Base-by-base conservation (phyloP, 2,888 invertebrate genomes). In the Apotomis capreana region DNA sequence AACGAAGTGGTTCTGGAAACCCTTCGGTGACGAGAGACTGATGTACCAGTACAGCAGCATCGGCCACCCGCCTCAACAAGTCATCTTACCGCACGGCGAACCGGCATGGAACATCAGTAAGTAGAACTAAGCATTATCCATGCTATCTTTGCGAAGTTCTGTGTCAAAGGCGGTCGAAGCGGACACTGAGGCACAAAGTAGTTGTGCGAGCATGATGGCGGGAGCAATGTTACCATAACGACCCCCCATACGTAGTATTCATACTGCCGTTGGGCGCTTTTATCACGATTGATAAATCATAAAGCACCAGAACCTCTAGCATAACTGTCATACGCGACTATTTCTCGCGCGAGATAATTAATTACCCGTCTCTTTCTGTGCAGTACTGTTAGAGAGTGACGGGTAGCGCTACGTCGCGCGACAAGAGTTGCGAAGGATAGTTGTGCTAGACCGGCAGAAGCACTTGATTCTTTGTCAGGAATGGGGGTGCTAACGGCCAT, bases 111-210 rank as follows among this genome's bases (percentile, higher is more conserved):
- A 70, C 10, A 64, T 70, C 58, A 70, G 69, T 69, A 51, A 68
- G 68, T 68, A 8, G 49, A 5, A 44, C 44, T 44, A 44, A 8
- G 44, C 1, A 49, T 49, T 49, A 49, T 49, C 49, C 9, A 49
- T 9, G 5, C 3, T 8, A 9, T 9, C 9, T 49, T 49, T 9
- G 9, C 40, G 40, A 40, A 0, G 40, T 40, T 40, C 40, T 40
- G 5, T 40, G 40, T 40, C 40, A 3, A 3, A 40, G 40, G 78
- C 82, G 1, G 80, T 87, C 52, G 80, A 83, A 73, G 76, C 78
- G 0, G 91, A 89, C 0, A 78, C 82, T 10, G 79, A 84, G 69
- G 87, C 82, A 0, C 52, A 57, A n/a, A n/a, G 68, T 52, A 68
- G 63, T 0, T 6, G 9, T 72, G 72, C 68, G 54, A 68, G 54